Conservation (phyloP, 2,797 vertebrate genomes). For the Limnodromus scolopaceus region DNA sequence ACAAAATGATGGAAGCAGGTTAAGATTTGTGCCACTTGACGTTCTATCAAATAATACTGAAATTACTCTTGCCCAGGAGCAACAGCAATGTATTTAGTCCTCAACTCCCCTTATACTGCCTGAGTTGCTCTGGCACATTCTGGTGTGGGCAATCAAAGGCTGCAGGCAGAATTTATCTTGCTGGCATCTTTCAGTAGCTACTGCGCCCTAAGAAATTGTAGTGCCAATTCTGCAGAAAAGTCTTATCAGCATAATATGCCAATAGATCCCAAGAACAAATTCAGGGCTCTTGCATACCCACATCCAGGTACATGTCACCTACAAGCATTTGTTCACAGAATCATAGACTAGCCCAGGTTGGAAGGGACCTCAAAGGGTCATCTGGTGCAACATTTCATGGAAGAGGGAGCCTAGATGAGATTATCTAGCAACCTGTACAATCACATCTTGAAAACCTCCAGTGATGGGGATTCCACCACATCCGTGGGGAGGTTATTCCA, state of each 20-base stretch:
- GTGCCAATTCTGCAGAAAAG: not conserved
- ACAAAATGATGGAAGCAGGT: not conserved
- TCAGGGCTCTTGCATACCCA: not conserved
- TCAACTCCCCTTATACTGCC: not conserved
- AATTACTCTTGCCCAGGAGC: not conserved
- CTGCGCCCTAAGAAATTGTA: not conserved
- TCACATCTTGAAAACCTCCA: not conserved
- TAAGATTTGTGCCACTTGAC: not conserved
- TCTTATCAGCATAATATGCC: not conserved
- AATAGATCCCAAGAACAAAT: not conserved
- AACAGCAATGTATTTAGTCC: not conserved
- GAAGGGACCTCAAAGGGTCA: not conserved
- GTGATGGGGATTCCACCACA: not conserved
- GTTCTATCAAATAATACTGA: not conserved
- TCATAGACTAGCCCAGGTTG: not conserved
- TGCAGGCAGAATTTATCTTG: not conserved
- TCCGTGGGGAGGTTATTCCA: not conserved
- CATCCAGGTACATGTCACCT: not conserved
- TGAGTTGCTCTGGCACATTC: not conserved
- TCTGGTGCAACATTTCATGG: not conserved
- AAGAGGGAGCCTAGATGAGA: not conserved
- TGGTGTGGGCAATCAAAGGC: accelerated
- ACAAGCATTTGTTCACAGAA: not conserved
- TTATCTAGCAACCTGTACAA: not conserved
- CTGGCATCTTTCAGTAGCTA: not conserved